Percentiles rank a stretch among this genome's conserved stretches.
These are phyloP conservation scores for Trogon melanurus DNA, from an alignment of 2,113 vertebrate species.

Conservation along the genomic window DNA sequence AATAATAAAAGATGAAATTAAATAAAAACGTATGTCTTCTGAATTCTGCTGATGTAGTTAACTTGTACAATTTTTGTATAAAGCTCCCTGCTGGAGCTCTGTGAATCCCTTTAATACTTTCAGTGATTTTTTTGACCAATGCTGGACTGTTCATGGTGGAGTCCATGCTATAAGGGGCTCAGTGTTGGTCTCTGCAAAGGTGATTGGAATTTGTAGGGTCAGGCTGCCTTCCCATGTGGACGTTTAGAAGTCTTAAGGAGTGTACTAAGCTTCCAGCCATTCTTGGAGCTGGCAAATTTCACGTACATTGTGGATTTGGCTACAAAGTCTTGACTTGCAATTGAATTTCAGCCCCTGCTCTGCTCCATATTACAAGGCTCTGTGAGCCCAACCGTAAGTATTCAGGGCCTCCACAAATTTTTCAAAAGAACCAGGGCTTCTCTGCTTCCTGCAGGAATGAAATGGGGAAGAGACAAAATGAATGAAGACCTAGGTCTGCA, in stretches of 20 bases:
- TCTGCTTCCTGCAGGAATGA: background rate
- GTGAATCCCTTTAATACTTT: background rate
- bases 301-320: background rate
- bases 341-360: background rate
- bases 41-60: background rate
- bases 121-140: background rate
- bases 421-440: background rate
- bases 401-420: background rate
- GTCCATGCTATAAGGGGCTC: background rate
- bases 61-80: background rate
- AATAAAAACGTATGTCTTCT: background rate
- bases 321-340: background rate
- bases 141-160: background rate
- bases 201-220: background rate
- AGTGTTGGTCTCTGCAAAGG: background rate
- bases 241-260: background rate
- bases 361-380: background rate
- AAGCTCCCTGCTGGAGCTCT: background rate
- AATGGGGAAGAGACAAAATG: background rate
- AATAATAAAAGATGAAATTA: conserved; percentile 1
- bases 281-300: background rate
- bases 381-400: background rate
- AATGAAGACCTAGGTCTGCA: background rate
- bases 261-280: background rate
- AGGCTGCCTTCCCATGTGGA: background rate